These are phyloP conservation scores for Neodiprion lecontei DNA, from an alignment of 1,140 invertebrate genomes.

Conservation along the genomic window DNA sequence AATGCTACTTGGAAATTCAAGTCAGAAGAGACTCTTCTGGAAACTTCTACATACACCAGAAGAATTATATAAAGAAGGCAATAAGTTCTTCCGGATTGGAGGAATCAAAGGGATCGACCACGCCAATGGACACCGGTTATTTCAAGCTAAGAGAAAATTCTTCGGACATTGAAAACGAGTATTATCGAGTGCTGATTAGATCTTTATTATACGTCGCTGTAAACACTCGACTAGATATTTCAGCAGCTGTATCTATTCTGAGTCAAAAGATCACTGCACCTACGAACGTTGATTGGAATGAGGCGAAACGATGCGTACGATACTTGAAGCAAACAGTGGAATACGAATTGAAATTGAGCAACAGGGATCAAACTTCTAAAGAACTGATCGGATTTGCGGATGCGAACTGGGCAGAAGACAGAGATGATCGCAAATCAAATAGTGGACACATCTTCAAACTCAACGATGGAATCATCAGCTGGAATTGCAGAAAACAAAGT, in stretches of 20 bases:
- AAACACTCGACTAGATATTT: slow-evolving; percentile 51
- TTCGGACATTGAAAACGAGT: slow-evolving; percentile 16
- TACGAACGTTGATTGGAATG: too few relatives aligned
- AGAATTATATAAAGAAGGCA: slow-evolving; percentile 22
- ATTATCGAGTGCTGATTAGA: slow-evolving; percentile 45
- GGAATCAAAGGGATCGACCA: slow-evolving; percentile 20
- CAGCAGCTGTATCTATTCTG: slow-evolving; percentile 39
- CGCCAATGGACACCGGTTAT: slow-evolving; percentile 26
- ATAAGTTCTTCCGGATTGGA: slow-evolving; percentile 10
- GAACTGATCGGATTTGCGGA: slow-evolving; percentile 27
- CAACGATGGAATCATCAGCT: slow-evolving; percentile 23
- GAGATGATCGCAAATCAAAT: slow-evolving; percentile 31
- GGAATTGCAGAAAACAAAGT: too few relatives aligned
- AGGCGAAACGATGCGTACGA: too few relatives aligned
- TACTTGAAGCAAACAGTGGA: slow-evolving; percentile 38
- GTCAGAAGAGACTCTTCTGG: slow-evolving; percentile 16
- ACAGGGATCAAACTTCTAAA: slow-evolving; percentile 21
- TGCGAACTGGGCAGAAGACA: slow-evolving; percentile 30
- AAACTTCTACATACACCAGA: slow-evolving; percentile 18
- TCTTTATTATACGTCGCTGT: slow-evolving; percentile 48
- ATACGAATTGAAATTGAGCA: slow-evolving; percentile 28
- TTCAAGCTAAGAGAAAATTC: slow-evolving; percentile 23
- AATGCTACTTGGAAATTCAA: slow-evolving; percentile 24
- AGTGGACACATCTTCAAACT: slow-evolving; percentile 29
- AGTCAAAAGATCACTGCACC: too few relatives aligned